Evolutionary conservation across 2,888 invertebrate species (phyloP).

Genomic region (Lypha dubia): DNA sequence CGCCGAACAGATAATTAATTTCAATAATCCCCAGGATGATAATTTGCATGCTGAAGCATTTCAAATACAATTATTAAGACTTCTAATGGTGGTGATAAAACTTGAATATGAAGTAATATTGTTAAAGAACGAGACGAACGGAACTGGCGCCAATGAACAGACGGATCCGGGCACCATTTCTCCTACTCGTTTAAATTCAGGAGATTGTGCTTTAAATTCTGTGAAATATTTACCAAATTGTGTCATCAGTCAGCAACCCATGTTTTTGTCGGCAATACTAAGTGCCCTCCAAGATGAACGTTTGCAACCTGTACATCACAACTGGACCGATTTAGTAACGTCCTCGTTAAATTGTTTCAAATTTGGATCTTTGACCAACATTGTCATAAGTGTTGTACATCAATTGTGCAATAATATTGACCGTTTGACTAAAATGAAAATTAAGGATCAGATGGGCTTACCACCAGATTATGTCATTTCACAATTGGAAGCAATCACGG

Average conservation of each 20-base stretch:
- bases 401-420: conserved; percentile 90
- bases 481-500: conserved; percentile 90
- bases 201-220: conserved; percentile 78
- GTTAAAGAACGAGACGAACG: conserved; percentile 83
- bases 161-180: conserved; percentile 79
- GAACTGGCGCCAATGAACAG: conserved; percentile 77
- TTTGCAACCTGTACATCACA: conserved; percentile 89
- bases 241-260: conserved; percentile 90
- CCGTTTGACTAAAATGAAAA: conserved; percentile 84
- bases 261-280: conserved; percentile 91
- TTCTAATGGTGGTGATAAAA: conserved; percentile 89
- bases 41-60: conserved; percentile 88
- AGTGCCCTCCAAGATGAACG: conserved; percentile 89
- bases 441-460: conserved; percentile 80
- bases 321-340: conserved; percentile 92
- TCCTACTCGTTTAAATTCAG: conserved; percentile 78
- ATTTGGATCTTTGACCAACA: conserved; percentile 88
- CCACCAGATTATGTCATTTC: conserved; percentile 92
- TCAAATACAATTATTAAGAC: conserved; percentile 87
- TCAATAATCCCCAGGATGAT: conserved; percentile 88
- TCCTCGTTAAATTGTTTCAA: conserved; percentile 92
- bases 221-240: conserved; percentile 87
- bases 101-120: conserved; percentile 88
- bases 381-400: conserved; percentile 90
- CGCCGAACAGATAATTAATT: conserved; percentile 89